Conservation (phyloP, 2,888 invertebrate species). For the Oxycera nigricornis region DNA sequence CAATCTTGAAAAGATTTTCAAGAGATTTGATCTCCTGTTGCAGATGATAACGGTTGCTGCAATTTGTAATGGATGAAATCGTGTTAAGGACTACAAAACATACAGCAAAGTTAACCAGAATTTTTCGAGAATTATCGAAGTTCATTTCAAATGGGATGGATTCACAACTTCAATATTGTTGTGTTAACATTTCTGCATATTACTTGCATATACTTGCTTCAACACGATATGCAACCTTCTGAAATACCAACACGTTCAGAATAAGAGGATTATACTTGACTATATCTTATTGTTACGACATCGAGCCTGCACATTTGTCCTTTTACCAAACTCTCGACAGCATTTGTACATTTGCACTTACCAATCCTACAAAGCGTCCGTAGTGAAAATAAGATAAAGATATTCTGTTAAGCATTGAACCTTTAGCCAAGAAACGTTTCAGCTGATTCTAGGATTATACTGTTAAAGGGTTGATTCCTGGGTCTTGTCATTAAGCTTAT, state of each 20-base stretch:
- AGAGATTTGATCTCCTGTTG: not conserved
- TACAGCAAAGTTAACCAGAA: no score
- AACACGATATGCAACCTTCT: not conserved
- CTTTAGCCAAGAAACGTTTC: not conserved
- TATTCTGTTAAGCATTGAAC: constrained; percentile 4
- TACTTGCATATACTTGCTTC: no score
- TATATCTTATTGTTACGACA: not conserved
- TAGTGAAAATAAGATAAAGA: not conserved
- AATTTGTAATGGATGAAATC: not conserved
- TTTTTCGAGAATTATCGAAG: no score
- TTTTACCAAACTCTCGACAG: not conserved
- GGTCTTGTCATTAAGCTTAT: not conserved
- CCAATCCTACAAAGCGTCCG: not conserved
- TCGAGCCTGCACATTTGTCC: not conserved
- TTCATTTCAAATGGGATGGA: no score
- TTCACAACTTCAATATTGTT: no score
- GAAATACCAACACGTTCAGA: not conserved
- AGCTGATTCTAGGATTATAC: constrained; percentile 4
- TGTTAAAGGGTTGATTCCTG: constrained; percentile 6
- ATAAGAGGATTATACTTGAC: not conserved
- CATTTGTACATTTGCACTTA: no score
- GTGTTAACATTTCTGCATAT: no score
- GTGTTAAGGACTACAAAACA: no score
- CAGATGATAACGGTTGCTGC: not conserved
- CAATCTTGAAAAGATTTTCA: constrained; percentile 16